Conservation (phyloP, 92 coral and sea anemone genomes). For the Umimayanthus kanabou region DNA sequence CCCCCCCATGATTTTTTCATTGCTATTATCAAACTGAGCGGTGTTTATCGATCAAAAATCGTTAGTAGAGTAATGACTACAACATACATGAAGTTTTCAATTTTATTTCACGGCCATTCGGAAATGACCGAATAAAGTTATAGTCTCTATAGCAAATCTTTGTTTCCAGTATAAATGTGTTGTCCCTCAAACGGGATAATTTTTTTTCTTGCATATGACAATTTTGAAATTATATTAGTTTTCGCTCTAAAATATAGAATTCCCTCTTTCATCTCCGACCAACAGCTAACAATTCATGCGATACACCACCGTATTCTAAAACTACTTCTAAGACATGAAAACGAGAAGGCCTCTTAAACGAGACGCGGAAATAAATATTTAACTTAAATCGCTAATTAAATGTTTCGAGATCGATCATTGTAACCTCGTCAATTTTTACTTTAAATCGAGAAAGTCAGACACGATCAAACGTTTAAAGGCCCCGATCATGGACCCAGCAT, state of each 20-base stretch:
- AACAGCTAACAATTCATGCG: not conserved
- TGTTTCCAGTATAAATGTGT: slow-evolving; percentile 8
- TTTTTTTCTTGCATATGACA: not conserved
- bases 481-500: no score
- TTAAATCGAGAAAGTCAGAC: not conserved
- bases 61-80: not conserved
- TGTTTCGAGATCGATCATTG: not conserved
- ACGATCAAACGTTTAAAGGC: not conserved
- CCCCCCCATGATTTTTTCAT: no score
- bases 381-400: not conserved
- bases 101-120: slow-evolving; percentile 1
- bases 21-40: no score
- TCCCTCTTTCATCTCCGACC: not conserved
- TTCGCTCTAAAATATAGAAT: slow-evolving; percentile 3
- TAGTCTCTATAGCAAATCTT: not conserved
- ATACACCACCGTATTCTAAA: not conserved
- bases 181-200: slow-evolving; percentile 15
- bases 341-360: not conserved
- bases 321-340: not conserved
- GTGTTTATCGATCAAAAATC: no score
- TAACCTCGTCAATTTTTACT: not conserved
- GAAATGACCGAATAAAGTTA: not conserved
- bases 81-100: not conserved
- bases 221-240: slow-evolving; percentile 30
- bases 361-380: slow-evolving; percentile 20